These are phyloP conservation scores for Knipowitschia caucasica DNA, from an alignment of 2,797 vertebrate genomes.

Conservation along the genomic window DNA sequence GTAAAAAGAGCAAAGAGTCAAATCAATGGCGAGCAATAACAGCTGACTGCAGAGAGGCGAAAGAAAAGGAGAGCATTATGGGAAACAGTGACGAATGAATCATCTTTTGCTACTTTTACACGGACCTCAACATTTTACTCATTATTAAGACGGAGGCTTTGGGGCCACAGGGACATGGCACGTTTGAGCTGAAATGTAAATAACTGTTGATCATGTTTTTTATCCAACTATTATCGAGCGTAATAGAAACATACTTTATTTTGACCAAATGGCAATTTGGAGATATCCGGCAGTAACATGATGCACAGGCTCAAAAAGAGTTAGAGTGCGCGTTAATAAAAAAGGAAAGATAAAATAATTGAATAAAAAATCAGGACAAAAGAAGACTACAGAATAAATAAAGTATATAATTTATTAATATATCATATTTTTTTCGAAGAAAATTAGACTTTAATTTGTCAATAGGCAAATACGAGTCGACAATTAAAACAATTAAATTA, in stretches of 20 bases:
- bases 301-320: background rate
- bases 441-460: too few relatives aligned
- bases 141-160: constrained; percentile 18
- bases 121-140: constrained; percentile 46
- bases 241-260: background rate
- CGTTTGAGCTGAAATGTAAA: background rate
- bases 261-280: background rate
- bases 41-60: constrained; percentile 87
- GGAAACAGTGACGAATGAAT: constrained; percentile 94
- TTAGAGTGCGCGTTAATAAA: background rate
- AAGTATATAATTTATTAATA: too few relatives aligned
- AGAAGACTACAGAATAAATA: too few relatives aligned
- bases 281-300: background rate
- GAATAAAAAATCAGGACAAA: too few relatives aligned
- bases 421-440: too few relatives aligned
- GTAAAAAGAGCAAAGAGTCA: constrained; percentile 68
- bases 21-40: constrained; percentile 97
- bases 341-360: too few relatives aligned
- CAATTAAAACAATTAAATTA: too few relatives aligned
- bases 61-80: constrained; percentile 50
- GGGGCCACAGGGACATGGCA: constrained; percentile 7
- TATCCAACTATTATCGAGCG: background rate
- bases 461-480: too few relatives aligned
- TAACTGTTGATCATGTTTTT: background rate
- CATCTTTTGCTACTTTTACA: constrained; percentile 89